Base-by-base conservation (phyloP, 2,113 vertebrate species). In the Bos taurus region DNA sequence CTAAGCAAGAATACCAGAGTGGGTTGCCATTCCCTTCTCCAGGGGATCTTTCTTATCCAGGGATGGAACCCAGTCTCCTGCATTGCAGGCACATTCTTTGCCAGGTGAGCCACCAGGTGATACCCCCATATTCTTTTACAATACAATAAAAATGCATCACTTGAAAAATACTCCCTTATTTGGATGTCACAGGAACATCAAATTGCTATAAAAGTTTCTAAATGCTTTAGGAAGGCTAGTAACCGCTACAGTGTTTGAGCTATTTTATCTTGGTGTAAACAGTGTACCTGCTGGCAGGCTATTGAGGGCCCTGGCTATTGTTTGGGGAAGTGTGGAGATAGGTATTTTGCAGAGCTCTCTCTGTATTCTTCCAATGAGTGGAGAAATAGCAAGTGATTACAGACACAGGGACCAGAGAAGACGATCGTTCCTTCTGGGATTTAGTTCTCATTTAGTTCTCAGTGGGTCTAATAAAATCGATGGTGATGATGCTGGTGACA, bases 151-250 rank as follows among this genome's bases (percentile, higher is more conserved):
- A 77, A 50, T 88, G 52, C 93, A 67, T 84, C n/a, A 48, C 50
- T 74, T 52, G 54, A 91, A 71, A 93, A 90, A 88, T 74, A 30
- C 36, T 67, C 48, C 71, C 26, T 46, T 48, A 54, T 17, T 78
- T 86, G 9, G 40, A 90, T 84, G n/a, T 74, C 82, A 95, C 13
- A 78, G 19, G 91, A 86, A 83, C 77, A 56, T 85, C 88, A 92
- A 77, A n/a, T 62, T 74, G 50, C 30, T 84, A 5, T 48, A 25
- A 59, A 81, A 13, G 5, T 64, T 46, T 93, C 11, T 46, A 71
- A 87, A 14, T 74, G 43, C 14, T 83, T 93, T 56, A 95, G 16
- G 60, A 67, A 54, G 5, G 1, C 5, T 77, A 52, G 36, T n/a
- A 11, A 46, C 81, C 17, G 19, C 12, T 43, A 43, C 5, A 9